Conservation (phyloP, 2,113 vertebrate genomes). For the Atlantisia rogersi region DNA sequence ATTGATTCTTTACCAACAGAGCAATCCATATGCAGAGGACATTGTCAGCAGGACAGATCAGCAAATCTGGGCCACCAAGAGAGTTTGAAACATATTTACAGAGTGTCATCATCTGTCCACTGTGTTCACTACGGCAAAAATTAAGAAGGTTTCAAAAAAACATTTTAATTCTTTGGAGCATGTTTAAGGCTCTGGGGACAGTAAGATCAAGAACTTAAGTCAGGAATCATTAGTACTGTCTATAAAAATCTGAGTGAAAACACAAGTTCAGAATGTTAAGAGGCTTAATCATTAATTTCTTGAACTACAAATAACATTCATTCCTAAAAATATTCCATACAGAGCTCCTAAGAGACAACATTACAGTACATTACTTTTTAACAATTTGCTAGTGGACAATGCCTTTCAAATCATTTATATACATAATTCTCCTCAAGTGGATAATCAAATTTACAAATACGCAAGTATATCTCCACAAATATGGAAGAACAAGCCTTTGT, state of each 20-base stretch:
- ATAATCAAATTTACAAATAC: slow-evolving; percentile 6
- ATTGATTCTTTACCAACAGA: background rate
- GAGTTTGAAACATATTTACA: background rate
- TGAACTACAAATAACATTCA: background rate
- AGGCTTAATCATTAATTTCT: background rate
- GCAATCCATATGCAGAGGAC: background rate
- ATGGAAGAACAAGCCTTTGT: background rate
- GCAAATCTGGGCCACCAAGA: background rate
- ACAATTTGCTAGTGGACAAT: background rate
- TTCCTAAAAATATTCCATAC: background rate
- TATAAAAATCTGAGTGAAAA: background rate
- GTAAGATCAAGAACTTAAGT: background rate
- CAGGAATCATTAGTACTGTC: background rate
- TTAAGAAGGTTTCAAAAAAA: background rate
- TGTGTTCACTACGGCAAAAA: background rate
- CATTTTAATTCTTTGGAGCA: background rate
- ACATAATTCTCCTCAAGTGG: background rate
- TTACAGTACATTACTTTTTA: background rate
- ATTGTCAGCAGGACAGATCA: background rate
- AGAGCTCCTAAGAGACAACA: background rate
- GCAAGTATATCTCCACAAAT: background rate
- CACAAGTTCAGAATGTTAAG: background rate
- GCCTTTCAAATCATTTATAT: background rate
- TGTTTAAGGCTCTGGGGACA: background rate
- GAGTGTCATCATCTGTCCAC: background rate